These are phyloP conservation scores for Eptatretus atami DNA, from an alignment of 2,797 vertebrate species.

Conservation along the genomic window DNA sequence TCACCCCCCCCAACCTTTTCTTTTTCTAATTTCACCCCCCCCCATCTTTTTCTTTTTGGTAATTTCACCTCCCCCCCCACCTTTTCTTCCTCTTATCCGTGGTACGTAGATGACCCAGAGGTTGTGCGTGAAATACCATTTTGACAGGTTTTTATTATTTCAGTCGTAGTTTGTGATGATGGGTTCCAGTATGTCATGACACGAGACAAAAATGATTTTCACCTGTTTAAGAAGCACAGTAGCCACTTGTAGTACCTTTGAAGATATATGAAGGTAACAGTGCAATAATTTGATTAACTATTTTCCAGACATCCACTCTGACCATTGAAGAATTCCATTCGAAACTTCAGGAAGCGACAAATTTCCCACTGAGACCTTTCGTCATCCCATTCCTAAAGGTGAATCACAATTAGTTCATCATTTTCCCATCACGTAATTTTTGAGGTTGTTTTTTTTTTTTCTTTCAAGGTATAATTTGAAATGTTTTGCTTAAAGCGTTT, in stretches of 20 bases:
- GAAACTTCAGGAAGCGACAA: conserved; percentile 80
- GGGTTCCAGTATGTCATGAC: no score
- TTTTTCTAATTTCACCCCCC: background rate
- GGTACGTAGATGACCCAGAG: no score
- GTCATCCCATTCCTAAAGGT: conserved; percentile 96
- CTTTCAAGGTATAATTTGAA: background rate
- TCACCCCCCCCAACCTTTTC: background rate
- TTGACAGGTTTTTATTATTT: no score
- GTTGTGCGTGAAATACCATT: no score
- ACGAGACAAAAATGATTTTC: no score
- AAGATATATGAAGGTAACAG: no score
- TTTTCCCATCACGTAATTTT: background rate
- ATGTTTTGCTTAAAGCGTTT: background rate
- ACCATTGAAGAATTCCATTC: conserved; percentile 96
- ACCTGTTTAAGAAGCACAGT: no score
- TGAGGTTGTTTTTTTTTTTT: background rate
- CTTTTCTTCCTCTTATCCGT: background rate
- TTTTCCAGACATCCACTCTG: conserved; percentile 57
- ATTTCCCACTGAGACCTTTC: conserved; percentile 75
- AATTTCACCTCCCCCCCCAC: background rate
- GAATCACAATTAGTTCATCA: conserved; percentile 10
- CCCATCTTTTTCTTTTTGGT: background rate
- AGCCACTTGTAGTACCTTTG: no score
- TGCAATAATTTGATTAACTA: conserved; percentile 10
- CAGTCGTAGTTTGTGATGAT: no score